Evolutionary conservation across 2,888 invertebrate species (phyloP).

Genomic region (Melolontha melolontha): DNA sequence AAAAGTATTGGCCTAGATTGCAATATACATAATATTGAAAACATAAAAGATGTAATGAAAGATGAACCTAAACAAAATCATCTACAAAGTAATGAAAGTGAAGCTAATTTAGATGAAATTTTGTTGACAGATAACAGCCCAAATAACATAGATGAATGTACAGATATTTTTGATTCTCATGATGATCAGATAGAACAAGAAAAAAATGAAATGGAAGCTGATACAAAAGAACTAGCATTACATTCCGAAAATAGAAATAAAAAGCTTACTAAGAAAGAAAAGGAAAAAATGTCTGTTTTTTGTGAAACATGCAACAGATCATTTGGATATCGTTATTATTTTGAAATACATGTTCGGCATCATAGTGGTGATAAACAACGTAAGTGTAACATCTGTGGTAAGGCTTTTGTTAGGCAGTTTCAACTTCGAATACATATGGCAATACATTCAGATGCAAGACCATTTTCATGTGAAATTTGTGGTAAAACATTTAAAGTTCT

Average conservation of each 20-base stretch:
- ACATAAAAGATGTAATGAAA: no score
- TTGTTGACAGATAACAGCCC: no score
- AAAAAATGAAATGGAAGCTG: not conserved
- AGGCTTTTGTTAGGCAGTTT: slow-evolving; percentile 1
- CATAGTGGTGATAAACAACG: not conserved
- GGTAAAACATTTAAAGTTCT: slow-evolving; percentile 10
- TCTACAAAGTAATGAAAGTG: no score
- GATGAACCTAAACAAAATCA: no score
- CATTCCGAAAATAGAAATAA: not conserved
- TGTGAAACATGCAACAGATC: slow-evolving; percentile 11
- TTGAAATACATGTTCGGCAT: no score
- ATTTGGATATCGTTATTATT: not conserved
- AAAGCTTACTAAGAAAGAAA: not conserved
- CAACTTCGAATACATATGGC: not conserved
- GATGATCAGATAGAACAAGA: no score
- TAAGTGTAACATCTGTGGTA: not conserved
- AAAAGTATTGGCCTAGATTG: no score
- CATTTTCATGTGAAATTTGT: slow-evolving; percentile 11
- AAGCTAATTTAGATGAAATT: no score
- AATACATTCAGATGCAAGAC: slow-evolving; percentile 10
- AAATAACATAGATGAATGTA: no score
- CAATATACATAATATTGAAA: no score
- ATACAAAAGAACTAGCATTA: not conserved
- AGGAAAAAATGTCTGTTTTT: not conserved
- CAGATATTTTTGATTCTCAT: no score